A percentile compares a stretch with the other conserved stretches of the same genome.
These are phyloP conservation scores for Liposcelis brunnea DNA, from an alignment of 2,888 invertebrate species.

Conservation along the genomic window DNA sequence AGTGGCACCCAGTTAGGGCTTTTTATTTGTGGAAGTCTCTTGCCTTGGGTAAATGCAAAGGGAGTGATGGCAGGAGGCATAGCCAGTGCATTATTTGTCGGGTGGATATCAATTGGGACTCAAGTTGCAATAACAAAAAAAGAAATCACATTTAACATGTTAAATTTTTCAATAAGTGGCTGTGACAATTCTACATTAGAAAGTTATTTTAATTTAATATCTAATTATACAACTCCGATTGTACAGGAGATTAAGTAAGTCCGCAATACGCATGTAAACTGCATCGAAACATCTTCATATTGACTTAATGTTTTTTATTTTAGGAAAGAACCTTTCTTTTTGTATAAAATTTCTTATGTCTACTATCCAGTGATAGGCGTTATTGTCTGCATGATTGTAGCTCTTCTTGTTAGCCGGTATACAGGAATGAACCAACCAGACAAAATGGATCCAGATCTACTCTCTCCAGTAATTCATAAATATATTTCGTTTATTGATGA, in stretches of 20 bases:
- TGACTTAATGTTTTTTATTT: background rate
- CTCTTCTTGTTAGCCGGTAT: conserved; percentile 47
- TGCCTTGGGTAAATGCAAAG: conserved; percentile 21
- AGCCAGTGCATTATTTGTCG: conserved; percentile 16
- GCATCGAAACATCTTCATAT: background rate
- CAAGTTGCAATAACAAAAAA: conserved; percentile 19
- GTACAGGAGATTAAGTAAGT: too few species aligned
- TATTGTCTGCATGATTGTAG: conserved; percentile 42
- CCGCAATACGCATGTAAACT: too few species aligned
- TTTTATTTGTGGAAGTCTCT: conserved; percentile 20
- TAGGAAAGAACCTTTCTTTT: conserved; percentile 26
- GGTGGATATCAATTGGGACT: conserved; percentile 19
- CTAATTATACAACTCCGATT: too few species aligned
- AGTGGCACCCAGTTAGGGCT: conserved; percentile 20
- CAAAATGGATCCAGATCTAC: conserved; percentile 36
- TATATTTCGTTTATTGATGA: background rate
- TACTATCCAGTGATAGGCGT: conserved; percentile 62
- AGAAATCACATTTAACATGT: conserved; percentile 18
- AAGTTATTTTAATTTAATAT: conserved; percentile 12
- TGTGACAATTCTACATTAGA: conserved; percentile 18
- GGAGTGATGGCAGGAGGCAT: conserved; percentile 20
- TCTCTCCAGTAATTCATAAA: conserved; percentile 43
- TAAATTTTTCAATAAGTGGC: conserved; percentile 17
- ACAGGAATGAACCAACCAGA: conserved; percentile 41
- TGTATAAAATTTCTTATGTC: conserved; percentile 56